Evolutionary conservation across 2,888 invertebrate species (phyloP), one percentile per base, ranked within the genome.

Genomic region (Drosophila paramelanica): DNA sequence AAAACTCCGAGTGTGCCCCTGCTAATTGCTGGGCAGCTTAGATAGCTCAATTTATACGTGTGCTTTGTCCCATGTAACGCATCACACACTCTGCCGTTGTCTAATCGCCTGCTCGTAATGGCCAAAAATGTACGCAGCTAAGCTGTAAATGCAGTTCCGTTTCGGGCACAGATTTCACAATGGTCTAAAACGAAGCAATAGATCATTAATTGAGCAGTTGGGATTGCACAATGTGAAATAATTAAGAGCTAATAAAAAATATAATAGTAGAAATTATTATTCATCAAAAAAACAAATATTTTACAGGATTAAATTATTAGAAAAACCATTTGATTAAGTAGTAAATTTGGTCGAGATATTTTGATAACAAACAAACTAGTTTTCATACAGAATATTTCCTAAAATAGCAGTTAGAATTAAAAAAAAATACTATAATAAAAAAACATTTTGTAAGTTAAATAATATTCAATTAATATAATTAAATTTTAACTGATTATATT

Each of bases 1-100:
- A 70, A 5, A 41, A 38, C 27, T n/a, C 33, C 17, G 62, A 17
- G 41, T 23, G 53, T 42, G 53, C 42, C 20, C 25, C 51, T 41
- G n/a, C 61, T 51, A 69, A 70, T 72, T 57, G 56, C 57, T 41
- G 60, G 41, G 27, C 51, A 56, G 56, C 71, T 62, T 45, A 47
- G 47, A 49, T 71, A 43, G 59, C 56, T 41, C 67, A 62, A 64
- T 64, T 70, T 43, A 38, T 36, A 36, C 10, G 25, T 14, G 27
- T 17, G n/a, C 23, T n/a, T 5, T 17, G 0, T 41, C 6, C 10
- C 10, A 4, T 8, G 14, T 23, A 23, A 23, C 23, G 4, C 4
- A 4, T 4, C 23, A 23, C 23, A 23, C 23, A 23, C 4, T 23
- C 23, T 4, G 4, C 3, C 23, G 11, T 45, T n/a, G 27, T 25